A percentile compares a stretch with the other conserved stretches of the same genome.
Evolutionary conservation across 1,140 invertebrate genomes (phyloP).

Genomic region (Brachionus angularis): DNA sequence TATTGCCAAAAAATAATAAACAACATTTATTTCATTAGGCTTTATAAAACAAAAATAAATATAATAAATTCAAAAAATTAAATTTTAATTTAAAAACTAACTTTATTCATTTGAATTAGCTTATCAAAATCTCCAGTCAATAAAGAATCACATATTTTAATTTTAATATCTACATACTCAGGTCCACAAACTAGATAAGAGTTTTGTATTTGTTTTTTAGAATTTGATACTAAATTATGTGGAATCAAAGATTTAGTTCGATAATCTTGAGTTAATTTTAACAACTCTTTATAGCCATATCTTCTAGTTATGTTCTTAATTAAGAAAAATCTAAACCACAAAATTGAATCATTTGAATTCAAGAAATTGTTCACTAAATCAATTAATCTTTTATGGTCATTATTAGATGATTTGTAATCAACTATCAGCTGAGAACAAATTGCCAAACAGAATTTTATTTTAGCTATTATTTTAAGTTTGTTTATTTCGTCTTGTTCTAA

Average conservation of each 20-base stretch:
- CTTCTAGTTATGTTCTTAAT: constrained; percentile 1
- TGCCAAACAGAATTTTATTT: constrained; percentile 16
- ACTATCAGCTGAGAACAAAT: constrained; percentile 10
- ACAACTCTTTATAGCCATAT: not conserved
- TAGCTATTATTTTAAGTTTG: not conserved
- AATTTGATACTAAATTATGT: not conserved
- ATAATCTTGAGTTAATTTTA: not conserved
- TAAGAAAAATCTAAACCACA: constrained; percentile 1
- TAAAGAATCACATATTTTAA: no score
- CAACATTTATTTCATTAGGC: not conserved
- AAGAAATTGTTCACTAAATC: not conserved
- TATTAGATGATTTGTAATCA: not conserved
- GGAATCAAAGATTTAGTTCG: not conserved
- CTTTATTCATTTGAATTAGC: no score
- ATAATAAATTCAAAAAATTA: no score
- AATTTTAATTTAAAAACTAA: no score
- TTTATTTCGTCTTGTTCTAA: not conserved
- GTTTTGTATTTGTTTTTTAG: no score
- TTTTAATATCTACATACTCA: no score
- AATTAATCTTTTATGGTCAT: not conserved
- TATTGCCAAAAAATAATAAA: not conserved
- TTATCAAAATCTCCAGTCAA: no score
- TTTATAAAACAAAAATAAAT: not conserved
- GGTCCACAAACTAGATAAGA: no score
- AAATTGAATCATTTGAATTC: not conserved